Evolutionary conservation across 2,113 vertebrate species (phyloP), one percentile per base, ranked within the genome.

Genomic region (Gopherus flavomarginatus): DNA sequence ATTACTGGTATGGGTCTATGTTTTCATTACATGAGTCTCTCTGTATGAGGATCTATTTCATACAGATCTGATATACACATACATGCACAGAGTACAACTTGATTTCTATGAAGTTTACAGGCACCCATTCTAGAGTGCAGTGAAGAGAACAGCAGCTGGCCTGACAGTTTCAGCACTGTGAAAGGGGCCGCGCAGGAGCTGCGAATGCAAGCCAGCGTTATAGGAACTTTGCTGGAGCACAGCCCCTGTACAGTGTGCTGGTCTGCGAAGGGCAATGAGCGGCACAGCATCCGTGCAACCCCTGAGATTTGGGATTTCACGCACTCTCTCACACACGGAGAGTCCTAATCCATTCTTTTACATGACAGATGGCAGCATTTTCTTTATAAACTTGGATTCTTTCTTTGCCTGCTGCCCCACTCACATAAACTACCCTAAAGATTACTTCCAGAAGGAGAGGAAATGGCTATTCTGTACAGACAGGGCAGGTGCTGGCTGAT

Each of bases 1-100:
- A 14, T 21, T 26, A 44, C 10, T 26, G 22, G 21, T 78, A 78
- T 6, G 22, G 13, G 86, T 83, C 47, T 29, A 11, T 2, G 49
- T 49, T 90, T 79, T 92, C 47, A 11, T 44, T 47, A 2, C 81
- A 8, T 19, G 29, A 49, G 1, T 53, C 17, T 53, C 42, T 31
- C 26, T 9, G 17, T 24, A 4, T 31, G 47, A 62, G 0, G 57
- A 72, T 44, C 81, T 80, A 19, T 31, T 29, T 59, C 62, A 22
- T 0, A 11, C 77, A 35, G 1, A 14, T 3, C 3, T 4, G 2
- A 3, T 0, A 3, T 56, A 31, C 54, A 79, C 6, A 6, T 22
- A 50, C 1, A 69, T 21, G 35, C 3, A 42, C 31, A 9, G 49
- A 29, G 81, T 31, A 2, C 78, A 16, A 29, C 47, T 27, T 19